phyloP scores from a whole-genome alignment of 1,140 invertebrate species.

The Ceratosolen fusciceps region DNA sequence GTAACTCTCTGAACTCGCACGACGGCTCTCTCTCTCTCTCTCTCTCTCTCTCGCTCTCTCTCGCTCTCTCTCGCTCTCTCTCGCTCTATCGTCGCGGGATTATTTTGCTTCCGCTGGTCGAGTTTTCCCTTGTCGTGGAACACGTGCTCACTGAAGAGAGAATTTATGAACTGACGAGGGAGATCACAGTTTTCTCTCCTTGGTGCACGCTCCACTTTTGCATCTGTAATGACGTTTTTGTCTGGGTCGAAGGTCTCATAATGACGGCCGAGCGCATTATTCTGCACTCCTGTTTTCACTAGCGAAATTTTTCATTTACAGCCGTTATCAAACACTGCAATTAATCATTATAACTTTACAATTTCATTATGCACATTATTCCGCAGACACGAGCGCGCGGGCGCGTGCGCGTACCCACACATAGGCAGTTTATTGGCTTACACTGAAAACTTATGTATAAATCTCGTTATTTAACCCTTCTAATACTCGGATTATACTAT shows the following conservation, averaged over 20 bases:
- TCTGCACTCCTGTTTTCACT: not conserved
- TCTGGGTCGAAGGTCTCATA: not conserved
- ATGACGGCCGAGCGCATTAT: not conserved
- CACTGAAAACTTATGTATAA: not conserved
- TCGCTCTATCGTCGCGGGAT: too few species aligned
- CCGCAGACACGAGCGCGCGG: too few species aligned
- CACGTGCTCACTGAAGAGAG: not conserved
- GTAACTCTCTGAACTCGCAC: slow-evolving; percentile 11
- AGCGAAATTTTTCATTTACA: not conserved
- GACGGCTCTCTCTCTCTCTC: not conserved
- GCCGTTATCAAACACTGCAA: not conserved
- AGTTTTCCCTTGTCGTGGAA: not conserved
- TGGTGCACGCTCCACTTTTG: not conserved
- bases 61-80: not conserved
- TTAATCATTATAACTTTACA: not conserved
- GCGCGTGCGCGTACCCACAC: too few species aligned
- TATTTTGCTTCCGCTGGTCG: too few species aligned
- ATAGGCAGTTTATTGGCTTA: not conserved
- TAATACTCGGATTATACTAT: not conserved
- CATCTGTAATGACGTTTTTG: not conserved
- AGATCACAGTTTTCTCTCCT: not conserved
- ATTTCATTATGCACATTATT: not conserved
- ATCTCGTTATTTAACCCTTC: not conserved
- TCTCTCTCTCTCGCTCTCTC: not conserved
- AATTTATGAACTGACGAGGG: too few species aligned